These are phyloP conservation scores for Bugula neritina DNA, from an alignment of 2,888 invertebrate species.

Conservation along the genomic window DNA sequence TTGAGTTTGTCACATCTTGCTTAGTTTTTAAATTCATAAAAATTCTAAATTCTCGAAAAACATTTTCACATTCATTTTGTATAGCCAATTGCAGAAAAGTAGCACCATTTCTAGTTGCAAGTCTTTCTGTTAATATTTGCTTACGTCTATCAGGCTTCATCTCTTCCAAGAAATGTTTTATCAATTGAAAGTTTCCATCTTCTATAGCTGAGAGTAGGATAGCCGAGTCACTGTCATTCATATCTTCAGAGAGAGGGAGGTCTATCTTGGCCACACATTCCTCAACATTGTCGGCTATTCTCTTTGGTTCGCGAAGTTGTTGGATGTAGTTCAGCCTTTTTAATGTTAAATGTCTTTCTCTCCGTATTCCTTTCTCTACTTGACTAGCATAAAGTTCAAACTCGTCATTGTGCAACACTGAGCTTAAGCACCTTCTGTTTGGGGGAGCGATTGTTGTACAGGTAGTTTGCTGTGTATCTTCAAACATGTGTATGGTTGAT, in stretches of 20 bases:
- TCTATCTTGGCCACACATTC: background rate
- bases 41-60: background rate
- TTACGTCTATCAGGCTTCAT: background rate
- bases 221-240: conserved; percentile 1
- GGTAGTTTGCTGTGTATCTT: background rate
- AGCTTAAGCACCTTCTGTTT: background rate
- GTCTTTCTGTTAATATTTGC: background rate
- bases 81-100: background rate
- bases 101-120: background rate
- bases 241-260: background rate
- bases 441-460: background rate
- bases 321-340: conserved; percentile 8
- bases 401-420: background rate
- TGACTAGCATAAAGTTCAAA: background rate
- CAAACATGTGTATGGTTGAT: background rate
- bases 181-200: conserved; percentile 8
- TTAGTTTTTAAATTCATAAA: background rate
- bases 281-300: background rate
- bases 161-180: background rate
- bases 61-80: background rate
- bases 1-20: background rate
- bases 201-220: conserved; percentile 13
- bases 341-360: background rate
- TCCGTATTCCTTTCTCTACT: background rate
- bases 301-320: background rate